Conservation (phyloP, 2,797 vertebrate species). For the Parambassis ranga region DNA sequence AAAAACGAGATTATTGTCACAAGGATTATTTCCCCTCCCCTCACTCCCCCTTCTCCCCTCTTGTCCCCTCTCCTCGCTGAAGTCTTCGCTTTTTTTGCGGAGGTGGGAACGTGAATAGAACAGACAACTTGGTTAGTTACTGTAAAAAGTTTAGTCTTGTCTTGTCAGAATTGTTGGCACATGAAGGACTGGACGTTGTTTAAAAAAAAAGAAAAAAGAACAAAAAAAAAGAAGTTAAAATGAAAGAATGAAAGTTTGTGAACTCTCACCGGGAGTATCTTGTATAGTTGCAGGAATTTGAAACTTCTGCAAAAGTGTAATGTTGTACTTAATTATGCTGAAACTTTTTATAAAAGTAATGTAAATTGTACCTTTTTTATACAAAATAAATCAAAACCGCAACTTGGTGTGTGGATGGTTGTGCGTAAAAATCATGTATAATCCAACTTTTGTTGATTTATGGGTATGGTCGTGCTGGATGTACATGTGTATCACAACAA, state of each 20-base stretch:
- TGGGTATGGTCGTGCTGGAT: neutral
- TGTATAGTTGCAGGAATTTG: conserved; percentile 96
- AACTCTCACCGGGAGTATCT: conserved; percentile 87
- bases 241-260: conserved; percentile 88
- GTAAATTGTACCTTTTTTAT: conserved; percentile 98
- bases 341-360: conserved; percentile 99
- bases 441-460: neutral
- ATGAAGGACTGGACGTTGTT: conserved; percentile 91
- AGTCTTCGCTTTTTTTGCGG: conserved; percentile 94
- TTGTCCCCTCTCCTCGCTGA: conserved; percentile 80
- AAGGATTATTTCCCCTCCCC: conserved; percentile 66
- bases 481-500: conserved; percentile 10
- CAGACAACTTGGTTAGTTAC: conserved; percentile 88
- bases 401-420: conserved; percentile 81
- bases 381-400: conserved; percentile 98
- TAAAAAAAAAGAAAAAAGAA: conserved; percentile 33
- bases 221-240: conserved; percentile 59
- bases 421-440: conserved; percentile 39
- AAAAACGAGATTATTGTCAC: conserved; percentile 85
- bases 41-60: neutral
- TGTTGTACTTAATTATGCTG: conserved; percentile 98
- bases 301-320: conserved; percentile 96
- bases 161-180: conserved; percentile 89
- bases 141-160: conserved; percentile 88
- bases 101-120: conserved; percentile 91